A percentile compares a stretch with the other conserved stretches of the same genome.
Evolutionary conservation across 2,113 vertebrate genomes (phyloP).

Genomic region (Antechinus stuartii): DNA sequence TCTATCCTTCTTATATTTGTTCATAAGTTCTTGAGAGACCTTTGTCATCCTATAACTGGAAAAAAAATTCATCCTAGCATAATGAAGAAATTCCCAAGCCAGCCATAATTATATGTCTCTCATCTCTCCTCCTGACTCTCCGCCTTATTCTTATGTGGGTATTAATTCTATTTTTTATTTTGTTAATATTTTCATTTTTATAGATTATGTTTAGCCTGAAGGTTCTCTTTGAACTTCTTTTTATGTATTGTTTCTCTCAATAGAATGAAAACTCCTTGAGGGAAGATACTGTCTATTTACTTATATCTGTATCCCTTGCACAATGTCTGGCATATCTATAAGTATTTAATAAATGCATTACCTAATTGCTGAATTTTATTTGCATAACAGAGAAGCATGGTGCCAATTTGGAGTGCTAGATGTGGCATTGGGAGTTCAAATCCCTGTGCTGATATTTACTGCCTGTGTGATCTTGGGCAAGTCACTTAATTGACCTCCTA

Average conservation of each 20-base stretch:
- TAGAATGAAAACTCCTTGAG: neutral
- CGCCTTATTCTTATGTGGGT: neutral
- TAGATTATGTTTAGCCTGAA: neutral
- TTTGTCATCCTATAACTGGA: neutral
- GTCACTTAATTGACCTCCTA: neutral
- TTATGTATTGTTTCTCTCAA: neutral
- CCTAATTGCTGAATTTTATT: neutral
- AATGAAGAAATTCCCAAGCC: neutral
- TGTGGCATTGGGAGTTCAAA: neutral
- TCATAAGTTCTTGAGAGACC: neutral
- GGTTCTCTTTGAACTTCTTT: neutral
- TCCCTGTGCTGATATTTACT: neutral
- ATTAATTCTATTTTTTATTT: neutral
- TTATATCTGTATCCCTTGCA: neutral
- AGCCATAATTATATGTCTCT: neutral
- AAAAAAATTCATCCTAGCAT: neutral
- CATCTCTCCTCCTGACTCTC: neutral
- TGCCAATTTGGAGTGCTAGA: neutral
- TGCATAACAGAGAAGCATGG: neutral
- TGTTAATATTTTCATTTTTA: neutral
- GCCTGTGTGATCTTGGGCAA: neutral
- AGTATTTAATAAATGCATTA: neutral
- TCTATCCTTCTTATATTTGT: neutral
- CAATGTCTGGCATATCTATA: neutral
- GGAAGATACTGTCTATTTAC: neutral